A percentile compares a stretch with the other conserved stretches of the same genome.
Evolutionary conservation across 37 sponge, comb jelly and placozoan genomes (phyloP).

Genomic region (Chondrosia reniformis): DNA sequence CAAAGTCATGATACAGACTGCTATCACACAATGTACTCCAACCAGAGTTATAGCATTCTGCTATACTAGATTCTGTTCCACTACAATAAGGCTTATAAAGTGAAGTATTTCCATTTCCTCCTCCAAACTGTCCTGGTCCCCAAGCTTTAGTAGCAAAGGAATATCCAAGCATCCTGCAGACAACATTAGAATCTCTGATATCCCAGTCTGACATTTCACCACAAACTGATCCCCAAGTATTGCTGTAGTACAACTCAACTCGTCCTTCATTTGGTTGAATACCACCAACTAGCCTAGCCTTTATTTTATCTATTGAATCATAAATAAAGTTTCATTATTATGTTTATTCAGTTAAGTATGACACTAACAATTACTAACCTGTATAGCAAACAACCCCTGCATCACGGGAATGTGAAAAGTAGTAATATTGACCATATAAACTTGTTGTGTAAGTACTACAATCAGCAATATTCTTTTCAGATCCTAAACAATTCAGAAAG

Average conservation of each 20-base stretch:
- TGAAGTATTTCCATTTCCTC: neutral
- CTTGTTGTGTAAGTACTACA: too few species aligned
- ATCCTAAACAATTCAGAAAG: too few species aligned
- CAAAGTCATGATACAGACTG: too few species aligned
- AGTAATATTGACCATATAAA: too few species aligned
- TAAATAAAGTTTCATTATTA: too few species aligned
- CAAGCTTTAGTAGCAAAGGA: constrained; percentile 1
- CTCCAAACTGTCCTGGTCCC: neutral
- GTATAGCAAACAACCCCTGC: too few species aligned
- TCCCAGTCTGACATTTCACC: constrained; percentile 10
- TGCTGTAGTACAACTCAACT: constrained; percentile 16
- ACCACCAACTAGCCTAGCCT: constrained; percentile 15
- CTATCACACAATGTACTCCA: too few species aligned
- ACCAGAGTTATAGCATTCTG: neutral
- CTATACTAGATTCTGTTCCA: neutral
- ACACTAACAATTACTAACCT: too few species aligned
- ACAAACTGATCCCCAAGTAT: constrained; percentile 19
- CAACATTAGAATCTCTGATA: constrained; percentile 6
- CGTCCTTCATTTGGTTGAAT: constrained; percentile 2
- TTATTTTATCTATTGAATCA: neutral
- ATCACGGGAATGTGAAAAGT: too few species aligned
- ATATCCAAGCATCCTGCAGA: constrained; percentile 21
- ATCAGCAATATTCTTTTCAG: too few species aligned
- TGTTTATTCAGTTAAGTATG: too few species aligned
- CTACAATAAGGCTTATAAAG: neutral